Percentiles rank a stretch among this genome's conserved stretches.
phyloP scores from a whole-genome alignment of 1,140 invertebrate genomes.

The Notospermus geniculatus region DNA sequence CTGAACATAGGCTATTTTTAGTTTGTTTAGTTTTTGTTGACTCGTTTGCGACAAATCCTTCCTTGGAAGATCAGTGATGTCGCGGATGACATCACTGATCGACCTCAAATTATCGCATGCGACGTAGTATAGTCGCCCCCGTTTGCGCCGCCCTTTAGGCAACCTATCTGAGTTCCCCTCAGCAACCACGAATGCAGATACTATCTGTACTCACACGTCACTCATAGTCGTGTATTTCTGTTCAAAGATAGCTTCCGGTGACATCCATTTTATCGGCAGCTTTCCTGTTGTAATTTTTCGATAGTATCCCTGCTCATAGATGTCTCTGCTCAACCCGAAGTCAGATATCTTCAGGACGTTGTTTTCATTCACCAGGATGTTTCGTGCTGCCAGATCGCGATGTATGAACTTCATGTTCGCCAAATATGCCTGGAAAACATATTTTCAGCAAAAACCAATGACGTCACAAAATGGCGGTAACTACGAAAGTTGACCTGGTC shows the following conservation, averaged over 20 bases:
- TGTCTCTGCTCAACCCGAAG: constrained; percentile 59
- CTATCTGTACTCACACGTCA: constrained; percentile 57
- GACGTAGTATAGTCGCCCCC: too few relatives aligned
- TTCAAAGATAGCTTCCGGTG: constrained; percentile 55
- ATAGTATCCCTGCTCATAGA: constrained; percentile 56
- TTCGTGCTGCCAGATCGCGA: constrained; percentile 86
- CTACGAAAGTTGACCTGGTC: background rate
- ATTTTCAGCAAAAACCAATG: background rate
- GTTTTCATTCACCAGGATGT: constrained; percentile 82
- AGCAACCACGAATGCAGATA: too few relatives aligned
- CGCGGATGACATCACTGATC: too few relatives aligned
- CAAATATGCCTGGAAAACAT: constrained; percentile 44
- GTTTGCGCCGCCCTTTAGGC: too few relatives aligned
- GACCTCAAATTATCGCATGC: too few relatives aligned
- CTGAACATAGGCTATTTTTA: too few relatives aligned
- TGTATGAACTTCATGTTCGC: constrained; percentile 43
- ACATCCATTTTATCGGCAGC: constrained; percentile 58
- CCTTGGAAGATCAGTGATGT: too few relatives aligned
- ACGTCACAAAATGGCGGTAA: background rate
- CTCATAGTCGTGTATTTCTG: constrained; percentile 53
- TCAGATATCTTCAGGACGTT: constrained; percentile 65
- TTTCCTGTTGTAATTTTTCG: constrained; percentile 44
- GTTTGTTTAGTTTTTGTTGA: too few relatives aligned
- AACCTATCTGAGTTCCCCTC: too few relatives aligned
- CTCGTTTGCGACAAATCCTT: too few relatives aligned